Percentiles rank a stretch among this genome's conserved stretches.
These are phyloP conservation scores for Cephalotes varians DNA, from an alignment of 2,888 invertebrate species.

Conservation along the genomic window DNA sequence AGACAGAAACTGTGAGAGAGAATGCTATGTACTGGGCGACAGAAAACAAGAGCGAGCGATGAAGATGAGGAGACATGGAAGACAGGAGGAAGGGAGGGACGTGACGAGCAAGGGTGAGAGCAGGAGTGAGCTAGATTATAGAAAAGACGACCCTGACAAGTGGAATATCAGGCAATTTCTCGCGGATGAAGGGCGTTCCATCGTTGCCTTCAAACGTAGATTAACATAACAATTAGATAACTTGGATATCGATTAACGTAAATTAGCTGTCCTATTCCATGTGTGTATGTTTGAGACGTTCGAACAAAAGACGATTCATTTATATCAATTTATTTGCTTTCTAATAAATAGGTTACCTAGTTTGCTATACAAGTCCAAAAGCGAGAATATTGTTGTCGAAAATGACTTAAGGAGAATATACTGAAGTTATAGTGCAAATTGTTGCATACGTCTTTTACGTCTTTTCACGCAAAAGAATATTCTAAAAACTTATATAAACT, in stretches of 20 bases:
- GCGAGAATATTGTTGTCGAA: background rate
- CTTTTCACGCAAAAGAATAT: background rate
- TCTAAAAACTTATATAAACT: background rate
- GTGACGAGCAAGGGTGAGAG: constrained; percentile 43
- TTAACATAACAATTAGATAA: constrained; percentile 20
- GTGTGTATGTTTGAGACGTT: background rate
- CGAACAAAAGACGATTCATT: background rate
- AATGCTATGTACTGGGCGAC: constrained; percentile 14
- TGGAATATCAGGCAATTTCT: constrained; percentile 49
- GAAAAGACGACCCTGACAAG: constrained; percentile 55
- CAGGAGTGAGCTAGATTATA: constrained; percentile 47
- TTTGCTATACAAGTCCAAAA: background rate
- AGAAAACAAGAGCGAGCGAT: constrained; percentile 39
- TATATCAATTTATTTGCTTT: background rate
- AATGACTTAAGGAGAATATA: background rate
- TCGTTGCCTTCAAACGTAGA: background rate
- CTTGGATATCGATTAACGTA: background rate
- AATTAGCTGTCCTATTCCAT: background rate
- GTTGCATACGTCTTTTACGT: background rate
- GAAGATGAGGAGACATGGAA: constrained; percentile 28
- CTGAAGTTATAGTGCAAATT: background rate
- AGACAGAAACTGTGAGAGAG: constrained; percentile 44
- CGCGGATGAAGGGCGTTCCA: constrained; percentile 29
- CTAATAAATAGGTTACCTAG: background rate
- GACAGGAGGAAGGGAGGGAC: constrained; percentile 39